Percentiles rank a stretch among this genome's conserved stretches.
Conservation (phyloP, 1,140 invertebrate species). For the Drosophila persimilis region DNA sequence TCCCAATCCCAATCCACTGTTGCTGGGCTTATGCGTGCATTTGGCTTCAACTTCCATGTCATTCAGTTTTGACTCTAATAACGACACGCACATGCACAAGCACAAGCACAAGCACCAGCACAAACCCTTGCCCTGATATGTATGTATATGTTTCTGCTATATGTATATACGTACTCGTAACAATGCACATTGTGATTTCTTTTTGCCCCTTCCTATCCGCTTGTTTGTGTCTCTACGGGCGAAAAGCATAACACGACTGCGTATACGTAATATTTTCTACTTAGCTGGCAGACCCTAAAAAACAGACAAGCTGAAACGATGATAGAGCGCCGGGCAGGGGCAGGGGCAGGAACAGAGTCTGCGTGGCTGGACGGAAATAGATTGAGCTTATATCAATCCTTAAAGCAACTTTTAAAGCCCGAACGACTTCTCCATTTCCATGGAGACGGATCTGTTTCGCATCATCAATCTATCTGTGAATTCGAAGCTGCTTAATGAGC, state of each 20-base stretch:
- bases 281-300: constrained; percentile 46
- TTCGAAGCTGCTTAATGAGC: no score
- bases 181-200: constrained; percentile 58
- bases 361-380: constrained; percentile 20
- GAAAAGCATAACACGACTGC: constrained; percentile 41
- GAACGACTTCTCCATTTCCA: no score
- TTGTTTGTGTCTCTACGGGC: constrained; percentile 25
- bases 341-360: neutral
- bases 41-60: constrained; percentile 65
- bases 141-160: constrained; percentile 36
- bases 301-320: constrained; percentile 28
- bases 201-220: constrained; percentile 12
- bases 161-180: constrained; percentile 23
- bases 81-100: constrained; percentile 44
- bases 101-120: neutral
- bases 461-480: no score
- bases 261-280: constrained; percentile 63
- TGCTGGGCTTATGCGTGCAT: constrained; percentile 57
- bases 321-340: neutral
- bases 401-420: no score
- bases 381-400: constrained; percentile 13
- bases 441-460: no score
- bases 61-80: constrained; percentile 65
- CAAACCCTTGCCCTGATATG: constrained; percentile 24
- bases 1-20: neutral